These are phyloP conservation scores for Thumatha senex DNA, from an alignment of 2,888 invertebrate species.

Conservation along the genomic window DNA sequence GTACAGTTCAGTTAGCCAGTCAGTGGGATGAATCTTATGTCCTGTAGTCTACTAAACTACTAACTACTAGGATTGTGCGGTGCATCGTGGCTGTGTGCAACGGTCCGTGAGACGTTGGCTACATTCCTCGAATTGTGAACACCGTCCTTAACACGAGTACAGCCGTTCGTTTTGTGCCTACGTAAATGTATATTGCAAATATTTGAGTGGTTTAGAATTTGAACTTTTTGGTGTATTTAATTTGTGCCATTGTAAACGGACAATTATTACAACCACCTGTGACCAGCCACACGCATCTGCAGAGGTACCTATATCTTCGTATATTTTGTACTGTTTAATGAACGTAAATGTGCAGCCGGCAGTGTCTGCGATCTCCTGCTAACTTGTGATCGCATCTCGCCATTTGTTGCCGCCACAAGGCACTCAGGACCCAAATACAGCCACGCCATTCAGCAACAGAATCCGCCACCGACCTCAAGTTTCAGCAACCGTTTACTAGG, in stretches of 20 bases:
- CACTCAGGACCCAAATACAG: too few relatives aligned
- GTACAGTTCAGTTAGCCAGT: conserved; percentile 6
- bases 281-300: too few relatives aligned
- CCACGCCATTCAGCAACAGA: too few relatives aligned
- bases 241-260: neutral
- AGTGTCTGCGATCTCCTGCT: too few relatives aligned
- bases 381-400: too few relatives aligned
- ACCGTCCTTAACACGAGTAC: conserved; percentile 15
- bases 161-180: conserved; percentile 8
- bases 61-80: conserved; percentile 34
- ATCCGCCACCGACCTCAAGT: too few relatives aligned
- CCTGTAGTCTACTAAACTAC: conserved; percentile 21
- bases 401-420: too few relatives aligned
- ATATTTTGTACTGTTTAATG: too few relatives aligned
- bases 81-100: conserved; percentile 23
- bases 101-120: conserved; percentile 29
- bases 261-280: too few relatives aligned
- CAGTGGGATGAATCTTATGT: conserved; percentile 15
- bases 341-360: too few relatives aligned
- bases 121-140: conserved; percentile 13
- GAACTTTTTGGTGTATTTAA: neutral
- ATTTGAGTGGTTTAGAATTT: neutral
- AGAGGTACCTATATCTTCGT: too few relatives aligned
- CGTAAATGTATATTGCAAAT: neutral
- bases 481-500: too few relatives aligned